Evolutionary conservation across 2,888 invertebrate species (phyloP).

Genomic region (Didymodactylos carnosus): DNA sequence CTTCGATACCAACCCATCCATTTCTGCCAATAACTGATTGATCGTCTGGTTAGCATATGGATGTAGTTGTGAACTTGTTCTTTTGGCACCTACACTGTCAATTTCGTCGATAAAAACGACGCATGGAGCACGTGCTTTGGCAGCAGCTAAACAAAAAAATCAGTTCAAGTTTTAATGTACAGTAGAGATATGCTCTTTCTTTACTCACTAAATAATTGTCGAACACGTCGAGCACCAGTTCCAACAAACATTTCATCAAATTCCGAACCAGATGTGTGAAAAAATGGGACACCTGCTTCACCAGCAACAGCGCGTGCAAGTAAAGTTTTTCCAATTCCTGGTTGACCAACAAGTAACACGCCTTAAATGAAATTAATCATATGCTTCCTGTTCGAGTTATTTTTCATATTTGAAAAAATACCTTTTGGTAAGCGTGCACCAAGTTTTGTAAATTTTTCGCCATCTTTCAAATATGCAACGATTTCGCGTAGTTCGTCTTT

Average conservation of each 20-base stretch:
- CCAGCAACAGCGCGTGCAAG: slow-evolving; percentile 89
- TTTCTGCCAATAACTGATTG: slow-evolving; percentile 85
- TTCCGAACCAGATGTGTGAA: slow-evolving; percentile 92
- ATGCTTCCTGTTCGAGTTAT: no score
- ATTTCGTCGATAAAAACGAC: slow-evolving; percentile 99
- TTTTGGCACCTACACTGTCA: slow-evolving; percentile 87
- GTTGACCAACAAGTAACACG: not conserved
- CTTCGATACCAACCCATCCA: slow-evolving; percentile 65
- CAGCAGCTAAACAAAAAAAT: slow-evolving; percentile 50
- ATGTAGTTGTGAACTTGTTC: slow-evolving; percentile 82
- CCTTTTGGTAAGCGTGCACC: slow-evolving; percentile 90
- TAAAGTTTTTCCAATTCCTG: slow-evolving; percentile 52
- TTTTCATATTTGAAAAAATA: no score
- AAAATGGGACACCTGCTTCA: slow-evolving; percentile 91
- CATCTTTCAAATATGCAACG: slow-evolving; percentile 78
- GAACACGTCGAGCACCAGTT: slow-evolving; percentile 75
- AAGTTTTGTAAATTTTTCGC: slow-evolving; percentile 69
- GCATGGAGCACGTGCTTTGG: slow-evolving; percentile 80
- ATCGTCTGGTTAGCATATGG: slow-evolving; percentile 99
- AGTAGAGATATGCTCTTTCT: not conserved
- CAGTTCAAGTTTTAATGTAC: slow-evolving; percentile 18
- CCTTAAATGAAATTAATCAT: slow-evolving; percentile 15
- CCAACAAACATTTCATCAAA: slow-evolving; percentile 97
- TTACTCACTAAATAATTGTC: slow-evolving; percentile 53
- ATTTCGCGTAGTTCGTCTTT: slow-evolving; percentile 89